Evolutionary conservation across 2,797 vertebrate species (phyloP).

Genomic region (Megalops cyprinoides): DNA sequence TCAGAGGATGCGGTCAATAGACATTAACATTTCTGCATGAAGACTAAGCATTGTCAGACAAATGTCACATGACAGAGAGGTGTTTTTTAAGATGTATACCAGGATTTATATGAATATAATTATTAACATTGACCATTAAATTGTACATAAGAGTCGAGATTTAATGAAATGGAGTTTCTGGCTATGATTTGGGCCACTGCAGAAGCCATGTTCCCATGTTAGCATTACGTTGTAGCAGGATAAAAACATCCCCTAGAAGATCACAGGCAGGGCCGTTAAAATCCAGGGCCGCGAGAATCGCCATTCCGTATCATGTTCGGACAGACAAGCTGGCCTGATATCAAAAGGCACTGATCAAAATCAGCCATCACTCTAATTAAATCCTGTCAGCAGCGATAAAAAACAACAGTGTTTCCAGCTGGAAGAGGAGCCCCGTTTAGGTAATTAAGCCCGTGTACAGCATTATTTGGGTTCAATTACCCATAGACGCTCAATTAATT

Average conservation of each 20-base stretch:
- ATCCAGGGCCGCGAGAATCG: not conserved
- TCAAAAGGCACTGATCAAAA: conserved; percentile 30
- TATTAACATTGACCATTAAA: no score
- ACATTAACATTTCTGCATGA: not conserved
- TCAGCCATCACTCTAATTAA: conserved; percentile 19
- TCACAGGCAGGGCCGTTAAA: not conserved
- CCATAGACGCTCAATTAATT: conserved; percentile 47
- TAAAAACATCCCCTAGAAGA: not conserved
- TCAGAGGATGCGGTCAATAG: not conserved
- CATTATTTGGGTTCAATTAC: conserved; percentile 42
- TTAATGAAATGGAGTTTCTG: not conserved
- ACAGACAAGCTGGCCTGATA: conserved; percentile 8
- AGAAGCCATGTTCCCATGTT: not conserved
- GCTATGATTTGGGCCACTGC: not conserved
- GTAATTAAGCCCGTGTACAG: conserved; percentile 39
- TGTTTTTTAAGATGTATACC: not conserved
- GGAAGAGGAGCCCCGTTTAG: conserved; percentile 20
- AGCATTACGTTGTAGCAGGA: not conserved
- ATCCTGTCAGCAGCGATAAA: conserved; percentile 29
- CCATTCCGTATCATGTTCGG: not conserved
- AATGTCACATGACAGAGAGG: not conserved
- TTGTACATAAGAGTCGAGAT: not conserved
- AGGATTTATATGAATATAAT: not conserved
- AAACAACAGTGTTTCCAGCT: conserved; percentile 14
- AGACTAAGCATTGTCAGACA: not conserved